These are phyloP conservation scores for Trididemnum clinides DNA, from an alignment of 23 tunicate species.

Conservation along the genomic window DNA sequence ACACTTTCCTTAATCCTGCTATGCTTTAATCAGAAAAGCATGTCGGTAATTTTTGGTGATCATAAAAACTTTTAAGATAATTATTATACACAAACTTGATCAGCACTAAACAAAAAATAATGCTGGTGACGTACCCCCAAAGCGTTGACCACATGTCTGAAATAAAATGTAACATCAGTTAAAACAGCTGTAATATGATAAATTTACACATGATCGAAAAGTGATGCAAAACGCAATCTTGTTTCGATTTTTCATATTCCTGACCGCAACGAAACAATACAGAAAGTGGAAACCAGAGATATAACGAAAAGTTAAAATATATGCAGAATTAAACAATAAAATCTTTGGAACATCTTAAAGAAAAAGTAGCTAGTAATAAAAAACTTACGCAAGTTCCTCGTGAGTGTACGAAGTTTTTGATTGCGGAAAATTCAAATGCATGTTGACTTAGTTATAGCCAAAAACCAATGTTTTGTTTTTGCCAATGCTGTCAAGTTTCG, in stretches of 20 bases:
- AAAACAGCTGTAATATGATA: background rate
- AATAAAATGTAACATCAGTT: background rate
- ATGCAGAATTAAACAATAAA: background rate
- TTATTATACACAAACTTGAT: background rate
- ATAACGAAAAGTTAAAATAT: no score
- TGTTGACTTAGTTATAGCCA: background rate
- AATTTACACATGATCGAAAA: no score
- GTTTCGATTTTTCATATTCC: no score
- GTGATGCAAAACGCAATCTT: no score
- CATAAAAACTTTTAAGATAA: background rate
- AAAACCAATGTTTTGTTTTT: no score
- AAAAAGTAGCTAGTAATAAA: background rate
- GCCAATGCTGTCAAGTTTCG: no score
- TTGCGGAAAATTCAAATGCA: background rate
- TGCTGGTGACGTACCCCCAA: constrained; percentile 31
- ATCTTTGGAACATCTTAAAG: background rate
- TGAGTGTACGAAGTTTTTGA: background rate
- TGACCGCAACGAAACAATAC: no score
- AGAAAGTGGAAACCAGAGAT: no score
- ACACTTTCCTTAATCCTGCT: no score
- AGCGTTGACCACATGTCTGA: constrained; percentile 31
- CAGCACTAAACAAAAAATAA: background rate
- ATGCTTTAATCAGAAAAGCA: background rate
- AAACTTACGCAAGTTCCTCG: constrained; percentile 9
- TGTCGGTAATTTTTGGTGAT: background rate